These are phyloP conservation scores for Brachymystax lenok DNA, from an alignment of 2,797 vertebrate species.

Conservation along the genomic window DNA sequence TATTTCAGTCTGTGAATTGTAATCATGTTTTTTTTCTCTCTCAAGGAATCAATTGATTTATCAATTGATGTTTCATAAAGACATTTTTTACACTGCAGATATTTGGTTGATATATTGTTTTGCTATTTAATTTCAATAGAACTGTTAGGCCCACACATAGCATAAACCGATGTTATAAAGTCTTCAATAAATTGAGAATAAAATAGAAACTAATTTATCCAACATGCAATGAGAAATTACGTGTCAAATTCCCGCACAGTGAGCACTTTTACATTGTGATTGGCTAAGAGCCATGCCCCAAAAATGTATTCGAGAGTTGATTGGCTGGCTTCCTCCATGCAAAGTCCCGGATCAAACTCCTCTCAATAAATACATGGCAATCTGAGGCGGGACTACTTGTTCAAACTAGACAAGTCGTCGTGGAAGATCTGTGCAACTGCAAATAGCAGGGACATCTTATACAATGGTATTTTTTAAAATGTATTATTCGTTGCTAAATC, in stretches of 20 bases:
- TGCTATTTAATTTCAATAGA: too few relatives aligned
- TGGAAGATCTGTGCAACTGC: background rate
- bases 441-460: background rate
- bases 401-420: slow-evolving; percentile 39
- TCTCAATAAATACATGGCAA: slow-evolving; percentile 33
- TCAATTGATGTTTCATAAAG: too few relatives aligned
- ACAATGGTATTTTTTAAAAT: background rate
- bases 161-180: too few relatives aligned
- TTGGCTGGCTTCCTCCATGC: slow-evolving; percentile 40
- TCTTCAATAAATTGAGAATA: background rate
- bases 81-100: too few relatives aligned
- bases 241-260: slow-evolving; percentile 37
- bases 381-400: slow-evolving; percentile 61
- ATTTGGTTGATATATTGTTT: too few relatives aligned
- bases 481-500: background rate
- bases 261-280: slow-evolving; percentile 22
- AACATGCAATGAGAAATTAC: background rate
- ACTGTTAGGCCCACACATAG: too few relatives aligned
- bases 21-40: too few relatives aligned
- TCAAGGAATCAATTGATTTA: too few relatives aligned
- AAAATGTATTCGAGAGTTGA: slow-evolving; percentile 29
- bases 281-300: slow-evolving; percentile 41
- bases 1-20: too few relatives aligned
- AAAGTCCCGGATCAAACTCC: slow-evolving; percentile 65
- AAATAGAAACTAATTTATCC: slow-evolving; percentile 57